Percentiles rank a stretch among this genome's conserved stretches.
These are phyloP conservation scores for Otolemur garnettii DNA, from an alignment of 2,113 vertebrate species.

Conservation along the genomic window DNA sequence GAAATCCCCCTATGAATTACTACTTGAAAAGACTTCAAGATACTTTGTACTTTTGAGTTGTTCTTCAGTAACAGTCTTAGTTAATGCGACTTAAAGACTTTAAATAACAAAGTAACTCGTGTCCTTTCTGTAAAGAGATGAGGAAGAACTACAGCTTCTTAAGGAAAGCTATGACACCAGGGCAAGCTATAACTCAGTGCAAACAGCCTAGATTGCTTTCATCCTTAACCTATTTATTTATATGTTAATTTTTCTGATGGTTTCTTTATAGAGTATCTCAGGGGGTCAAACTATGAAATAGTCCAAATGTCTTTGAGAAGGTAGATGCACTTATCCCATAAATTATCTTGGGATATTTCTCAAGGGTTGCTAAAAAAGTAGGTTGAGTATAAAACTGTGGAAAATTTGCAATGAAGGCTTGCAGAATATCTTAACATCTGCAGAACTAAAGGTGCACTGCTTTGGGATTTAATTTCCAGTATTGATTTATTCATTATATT, in stretches of 20 bases:
- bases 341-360: conserved; percentile 21
- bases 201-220: neutral
- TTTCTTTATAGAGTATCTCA: conserved; percentile 15
- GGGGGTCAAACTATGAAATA: conserved; percentile 55
- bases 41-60: neutral
- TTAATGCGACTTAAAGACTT: conserved; percentile 12
- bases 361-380: neutral
- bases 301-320: conserved; percentile 44
- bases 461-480: conserved; percentile 50
- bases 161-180: neutral
- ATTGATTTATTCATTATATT: conserved; percentile 18
- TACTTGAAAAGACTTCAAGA: conserved; percentile 28
- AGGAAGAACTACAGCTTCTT: neutral
- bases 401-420: neutral
- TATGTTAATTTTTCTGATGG: conserved; percentile 46
- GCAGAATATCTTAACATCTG: neutral
- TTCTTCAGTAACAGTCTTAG: conserved; percentile 37
- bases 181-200: no score
- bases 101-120: conserved; percentile 32
- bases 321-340: neutral
- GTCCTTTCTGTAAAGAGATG: neutral
- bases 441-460: conserved; percentile 1
- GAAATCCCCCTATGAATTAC: neutral
- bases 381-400: neutral
- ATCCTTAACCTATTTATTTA: conserved; percentile 62